Evolutionary conservation across 1,140 invertebrate genomes (phyloP).

Genomic region (Lucilia cuprina): DNA sequence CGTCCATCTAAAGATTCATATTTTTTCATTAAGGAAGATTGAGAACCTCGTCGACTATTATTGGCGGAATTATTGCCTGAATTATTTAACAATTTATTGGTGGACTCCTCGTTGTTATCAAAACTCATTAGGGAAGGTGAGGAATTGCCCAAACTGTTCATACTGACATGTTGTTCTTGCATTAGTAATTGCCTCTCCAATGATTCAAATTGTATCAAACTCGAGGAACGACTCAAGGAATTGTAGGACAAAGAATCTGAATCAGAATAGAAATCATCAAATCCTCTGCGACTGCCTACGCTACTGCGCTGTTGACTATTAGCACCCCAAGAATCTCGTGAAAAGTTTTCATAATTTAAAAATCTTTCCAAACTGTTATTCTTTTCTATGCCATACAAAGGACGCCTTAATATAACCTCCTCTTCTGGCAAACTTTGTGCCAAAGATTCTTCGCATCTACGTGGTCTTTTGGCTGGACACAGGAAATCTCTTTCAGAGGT

Average conservation of each 20-base stretch:
- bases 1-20: conserved; percentile 55
- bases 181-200: conserved; percentile 63
- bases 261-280: conserved; percentile 64
- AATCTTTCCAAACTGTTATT: conserved; percentile 52
- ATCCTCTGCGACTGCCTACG: conserved; percentile 49
- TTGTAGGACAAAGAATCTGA: conserved; percentile 65
- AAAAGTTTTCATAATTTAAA: conserved; percentile 44
- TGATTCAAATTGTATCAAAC: conserved; percentile 81
- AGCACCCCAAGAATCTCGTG: conserved; percentile 47
- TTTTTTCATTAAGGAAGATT: conserved; percentile 47
- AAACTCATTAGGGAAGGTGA: conserved; percentile 64
- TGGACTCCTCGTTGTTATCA: conserved; percentile 44
- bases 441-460: conserved; percentile 65
- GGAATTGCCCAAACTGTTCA: conserved; percentile 53
- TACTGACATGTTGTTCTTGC: conserved; percentile 53
- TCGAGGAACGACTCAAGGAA: conserved; percentile 74
- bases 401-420: conserved; percentile 48
- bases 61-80: conserved; percentile 49
- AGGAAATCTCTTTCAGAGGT: conserved; percentile 79
- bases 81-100: conserved; percentile 47
- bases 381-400: conserved; percentile 43
- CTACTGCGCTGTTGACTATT: conserved; percentile 47
- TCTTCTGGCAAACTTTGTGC: conserved; percentile 46
- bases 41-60: conserved; percentile 49
- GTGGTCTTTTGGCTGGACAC: conserved; percentile 79